These are phyloP conservation scores for Menidia beryllina DNA, from an alignment of 2,113 vertebrate species.

Conservation along the genomic window DNA sequence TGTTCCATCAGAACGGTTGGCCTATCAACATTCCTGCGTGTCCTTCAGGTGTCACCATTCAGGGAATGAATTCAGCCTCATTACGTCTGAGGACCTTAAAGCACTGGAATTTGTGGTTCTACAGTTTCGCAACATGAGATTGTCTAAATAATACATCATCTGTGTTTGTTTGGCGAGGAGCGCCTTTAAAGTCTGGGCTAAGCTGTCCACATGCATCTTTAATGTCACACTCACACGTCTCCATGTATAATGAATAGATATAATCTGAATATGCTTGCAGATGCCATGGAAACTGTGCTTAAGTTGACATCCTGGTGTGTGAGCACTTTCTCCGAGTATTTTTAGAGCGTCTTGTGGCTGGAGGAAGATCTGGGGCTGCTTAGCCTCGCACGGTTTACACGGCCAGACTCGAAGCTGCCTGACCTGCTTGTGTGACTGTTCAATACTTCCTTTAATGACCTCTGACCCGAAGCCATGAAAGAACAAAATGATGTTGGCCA, in stretches of 20 bases:
- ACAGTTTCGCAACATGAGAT: conserved; percentile 53
- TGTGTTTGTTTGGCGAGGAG: conserved; percentile 66
- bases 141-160: conserved; percentile 69
- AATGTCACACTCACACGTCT: conserved; percentile 58
- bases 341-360: conserved; percentile 39
- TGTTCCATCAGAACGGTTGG: conserved; percentile 19
- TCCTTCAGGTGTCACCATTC: conserved; percentile 61
- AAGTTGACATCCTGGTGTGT: conserved; percentile 43
- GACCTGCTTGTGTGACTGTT: neutral
- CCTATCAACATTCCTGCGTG: conserved; percentile 25
- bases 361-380: conserved; percentile 2
- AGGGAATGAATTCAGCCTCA: conserved; percentile 64
- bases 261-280: conserved; percentile 44
- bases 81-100: conserved; percentile 59
- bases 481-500: neutral
- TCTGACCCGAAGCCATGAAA: neutral
- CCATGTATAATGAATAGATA: conserved; percentile 73
- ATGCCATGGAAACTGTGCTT: conserved; percentile 67
- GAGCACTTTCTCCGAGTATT: conserved; percentile 20
- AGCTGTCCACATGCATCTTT: conserved; percentile 72
- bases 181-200: conserved; percentile 60
- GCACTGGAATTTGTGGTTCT: conserved; percentile 45
- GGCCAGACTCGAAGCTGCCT: neutral
- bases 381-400: conserved; percentile 19
- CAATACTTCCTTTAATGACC: neutral